Evolutionary conservation across 2,888 invertebrate species (phyloP).

Genomic region (Nomada lathburiana): DNA sequence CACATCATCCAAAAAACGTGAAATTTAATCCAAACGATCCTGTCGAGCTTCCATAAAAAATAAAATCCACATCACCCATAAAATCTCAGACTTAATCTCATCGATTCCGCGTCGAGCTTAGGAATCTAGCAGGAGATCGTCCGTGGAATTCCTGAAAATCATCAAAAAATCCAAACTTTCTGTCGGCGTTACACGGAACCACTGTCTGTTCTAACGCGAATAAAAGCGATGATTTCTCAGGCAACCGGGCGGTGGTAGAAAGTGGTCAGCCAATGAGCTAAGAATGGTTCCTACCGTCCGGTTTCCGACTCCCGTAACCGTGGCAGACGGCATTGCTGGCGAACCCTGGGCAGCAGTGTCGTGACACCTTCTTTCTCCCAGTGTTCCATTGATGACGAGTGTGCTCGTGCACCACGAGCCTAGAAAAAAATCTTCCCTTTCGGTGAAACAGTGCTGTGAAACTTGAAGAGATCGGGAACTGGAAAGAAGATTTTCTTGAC

Average conservation of each 20-base stretch:
- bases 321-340: constrained; percentile 49
- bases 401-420: constrained; percentile 23
- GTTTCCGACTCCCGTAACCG: constrained; percentile 53
- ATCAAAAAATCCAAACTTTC: constrained; percentile 4
- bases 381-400: constrained; percentile 55
- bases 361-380: constrained; percentile 27
- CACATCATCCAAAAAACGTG: too few relatives aligned
- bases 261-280: constrained; percentile 82
- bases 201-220: constrained; percentile 20
- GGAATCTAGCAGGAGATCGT: neutral
- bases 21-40: too few relatives aligned
- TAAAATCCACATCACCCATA: too few relatives aligned
- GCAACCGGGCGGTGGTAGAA: constrained; percentile 76
- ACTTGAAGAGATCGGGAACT: neutral
- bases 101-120: neutral
- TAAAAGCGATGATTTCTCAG: constrained; percentile 67
- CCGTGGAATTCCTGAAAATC: neutral
- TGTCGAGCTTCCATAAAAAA: too few relatives aligned
- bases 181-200: constrained; percentile 7
- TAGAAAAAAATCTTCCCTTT: neutral
- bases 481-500: neutral
- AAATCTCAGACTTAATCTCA: neutral
- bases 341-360: constrained; percentile 23
- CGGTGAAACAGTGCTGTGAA: neutral
- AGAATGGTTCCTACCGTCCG: constrained; percentile 64